phyloP scores from a whole-genome alignment of 1,140 invertebrate species.

The Heliconius hermathena region DNA sequence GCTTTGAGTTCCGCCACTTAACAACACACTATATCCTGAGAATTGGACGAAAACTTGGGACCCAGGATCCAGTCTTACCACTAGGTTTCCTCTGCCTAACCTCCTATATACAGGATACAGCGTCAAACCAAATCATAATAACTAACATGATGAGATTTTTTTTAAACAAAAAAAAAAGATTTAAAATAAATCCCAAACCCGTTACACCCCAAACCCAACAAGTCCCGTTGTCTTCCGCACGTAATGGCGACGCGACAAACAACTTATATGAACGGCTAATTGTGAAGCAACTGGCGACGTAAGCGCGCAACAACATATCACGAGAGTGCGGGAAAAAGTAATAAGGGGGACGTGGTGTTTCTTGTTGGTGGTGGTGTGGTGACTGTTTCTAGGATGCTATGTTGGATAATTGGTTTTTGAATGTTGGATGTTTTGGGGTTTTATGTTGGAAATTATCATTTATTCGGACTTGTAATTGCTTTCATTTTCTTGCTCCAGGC shows the following conservation, averaged over 20 bases:
- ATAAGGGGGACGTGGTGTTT: conserved; percentile 4
- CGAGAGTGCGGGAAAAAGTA: conserved; percentile 15
- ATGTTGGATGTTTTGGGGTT: neutral
- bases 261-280: conserved; percentile 36
- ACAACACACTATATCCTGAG: too few species aligned
- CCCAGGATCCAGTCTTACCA: neutral
- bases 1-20: too few species aligned
- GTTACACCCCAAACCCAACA: neutral
- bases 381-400: neutral
- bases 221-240: conserved; percentile 32
- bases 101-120: neutral
- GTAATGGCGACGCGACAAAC: conserved; percentile 36
- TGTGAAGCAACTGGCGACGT: conserved; percentile 26
- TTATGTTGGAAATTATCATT: neutral
- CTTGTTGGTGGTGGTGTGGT: neutral
- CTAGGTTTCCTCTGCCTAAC: neutral
- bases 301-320: conserved; percentile 27
- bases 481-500: too few species aligned
- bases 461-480: too few species aligned
- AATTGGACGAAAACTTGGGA: too few species aligned
- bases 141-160: too few species aligned
- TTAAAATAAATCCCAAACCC: neutral
- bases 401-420: neutral
- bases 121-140: too few species aligned
- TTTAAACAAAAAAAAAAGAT: too few species aligned